Evolutionary conservation across 2,888 invertebrate species (phyloP).

Genomic region (Acanthopleura granulata): DNA sequence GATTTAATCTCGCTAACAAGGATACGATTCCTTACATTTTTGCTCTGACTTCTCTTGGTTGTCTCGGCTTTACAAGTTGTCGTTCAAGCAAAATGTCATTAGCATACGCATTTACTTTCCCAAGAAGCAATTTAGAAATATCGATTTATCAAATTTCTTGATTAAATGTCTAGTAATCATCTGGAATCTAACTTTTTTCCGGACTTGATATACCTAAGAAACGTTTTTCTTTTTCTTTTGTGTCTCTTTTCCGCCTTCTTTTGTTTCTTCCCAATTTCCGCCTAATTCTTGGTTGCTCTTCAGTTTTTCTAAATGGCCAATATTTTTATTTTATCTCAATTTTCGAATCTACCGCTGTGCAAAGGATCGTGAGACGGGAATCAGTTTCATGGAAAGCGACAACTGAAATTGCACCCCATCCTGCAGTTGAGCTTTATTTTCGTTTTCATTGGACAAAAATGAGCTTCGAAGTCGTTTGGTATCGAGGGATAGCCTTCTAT

Average conservation of each 20-base stretch:
- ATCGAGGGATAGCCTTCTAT: not conserved
- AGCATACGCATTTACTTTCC: no score
- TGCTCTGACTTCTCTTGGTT: no score
- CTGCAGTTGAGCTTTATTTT: conserved; percentile 5
- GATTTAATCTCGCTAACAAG: no score
- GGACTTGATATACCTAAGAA: no score
- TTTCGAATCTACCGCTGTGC: not conserved
- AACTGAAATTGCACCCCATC: conserved; percentile 1
- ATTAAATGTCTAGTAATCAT: no score
- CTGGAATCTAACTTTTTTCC: no score
- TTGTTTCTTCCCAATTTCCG: conserved; percentile 7
- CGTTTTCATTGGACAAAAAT: conserved; percentile 14
- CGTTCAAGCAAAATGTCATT: no score
- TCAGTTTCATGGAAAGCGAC: conserved; percentile 1
- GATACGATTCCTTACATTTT: no score
- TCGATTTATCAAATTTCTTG: no score
- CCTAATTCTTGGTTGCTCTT: not conserved
- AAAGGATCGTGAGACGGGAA: not conserved
- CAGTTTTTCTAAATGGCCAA: not conserved
- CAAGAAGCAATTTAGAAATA: no score
- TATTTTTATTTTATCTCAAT: conserved; percentile 5
- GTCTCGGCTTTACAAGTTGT: no score
- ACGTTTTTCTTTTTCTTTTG: no score
- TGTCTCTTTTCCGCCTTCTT: not conserved
- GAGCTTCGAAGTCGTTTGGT: not conserved